Percentiles rank a stretch among this genome's conserved stretches.
These are phyloP conservation scores for Cryptotermes secundus DNA, from an alignment of 1,140 invertebrate species.

Conservation along the genomic window DNA sequence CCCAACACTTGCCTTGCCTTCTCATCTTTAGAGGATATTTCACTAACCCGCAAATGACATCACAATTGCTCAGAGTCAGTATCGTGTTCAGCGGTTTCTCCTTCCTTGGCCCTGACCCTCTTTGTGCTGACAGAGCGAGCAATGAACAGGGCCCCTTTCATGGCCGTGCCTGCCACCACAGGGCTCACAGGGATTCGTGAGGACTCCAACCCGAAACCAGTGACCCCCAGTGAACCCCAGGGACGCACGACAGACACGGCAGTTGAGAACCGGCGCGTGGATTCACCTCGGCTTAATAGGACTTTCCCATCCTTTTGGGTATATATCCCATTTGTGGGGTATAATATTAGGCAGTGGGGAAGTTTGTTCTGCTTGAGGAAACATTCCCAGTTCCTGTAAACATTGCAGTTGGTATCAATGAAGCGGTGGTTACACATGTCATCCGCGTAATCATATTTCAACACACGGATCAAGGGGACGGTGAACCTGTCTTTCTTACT, in stretches of 20 bases:
- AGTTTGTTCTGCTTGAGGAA: constrained; percentile 1
- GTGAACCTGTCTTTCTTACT: background rate
- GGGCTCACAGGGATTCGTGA: background rate
- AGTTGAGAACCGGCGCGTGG: background rate
- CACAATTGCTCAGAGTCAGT: background rate
- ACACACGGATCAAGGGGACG: background rate
- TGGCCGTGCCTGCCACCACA: background rate
- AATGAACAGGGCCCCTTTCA: background rate
- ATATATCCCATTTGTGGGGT: background rate
- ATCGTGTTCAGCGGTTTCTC: background rate
- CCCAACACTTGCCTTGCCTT: no score
- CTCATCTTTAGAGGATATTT: no score
- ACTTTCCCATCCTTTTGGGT: background rate
- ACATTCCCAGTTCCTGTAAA: background rate
- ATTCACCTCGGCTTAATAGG: background rate
- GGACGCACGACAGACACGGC: background rate
- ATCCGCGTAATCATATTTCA: background rate
- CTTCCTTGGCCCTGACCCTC: background rate
- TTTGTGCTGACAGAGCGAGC: background rate
- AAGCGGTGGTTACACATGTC: background rate
- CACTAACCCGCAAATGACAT: no score
- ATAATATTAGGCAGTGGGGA: background rate
- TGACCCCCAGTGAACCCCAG: background rate
- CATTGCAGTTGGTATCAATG: background rate
- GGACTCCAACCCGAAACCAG: background rate